Base-by-base conservation (phyloP, 2,888 invertebrate genomes). In the Acanthopleura granulata region DNA sequence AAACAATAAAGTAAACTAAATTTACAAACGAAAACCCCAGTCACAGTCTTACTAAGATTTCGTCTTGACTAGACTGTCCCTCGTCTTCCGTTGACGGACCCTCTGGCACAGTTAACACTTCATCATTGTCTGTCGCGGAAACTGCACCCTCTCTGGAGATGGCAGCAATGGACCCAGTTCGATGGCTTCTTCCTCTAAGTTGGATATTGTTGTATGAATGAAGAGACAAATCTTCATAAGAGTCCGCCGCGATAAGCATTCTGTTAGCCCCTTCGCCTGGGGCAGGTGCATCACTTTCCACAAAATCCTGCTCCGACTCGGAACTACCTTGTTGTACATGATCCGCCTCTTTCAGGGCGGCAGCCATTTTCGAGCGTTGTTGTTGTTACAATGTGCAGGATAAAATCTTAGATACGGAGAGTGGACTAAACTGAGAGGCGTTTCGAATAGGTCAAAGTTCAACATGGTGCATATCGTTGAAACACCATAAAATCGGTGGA, bases 251-350 rank as follows among this genome's bases (percentile, higher is more conserved):
- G 73, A 95, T 93, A 62, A 95, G 91, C 89, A 94, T 93, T 84
- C 94, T 93, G 87, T 94, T 95, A 29, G 91, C 87, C 69, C 93
- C 92, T 73, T 93, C 93, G 30, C 93, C 94, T 25, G 93, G 93
- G 3, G 50, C 72, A 22, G 72, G 72, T 22, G 84, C 84, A 49
- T 83, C 80, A 71, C 84, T 83, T 80, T 87, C 87, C 15, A 82
- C 77, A 62, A 86, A 83, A 78, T 85, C 85, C 57, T 83, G 82
- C 72, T 82, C 83, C 40, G 83, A 80, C 71, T 83, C 83, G 51
- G 79, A 81, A 30, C 78, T 76, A 1, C 66, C 76, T 40, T 69
- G 76, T 30, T 22, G 22, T 14, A 6, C 6, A 40, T 83, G 85
- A 81, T 83, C 86, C 86, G 85, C 86, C 86, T 87, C 86, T 85